Base-by-base conservation (phyloP, 2,113 vertebrate species). In the Copsychus sechellarum region DNA sequence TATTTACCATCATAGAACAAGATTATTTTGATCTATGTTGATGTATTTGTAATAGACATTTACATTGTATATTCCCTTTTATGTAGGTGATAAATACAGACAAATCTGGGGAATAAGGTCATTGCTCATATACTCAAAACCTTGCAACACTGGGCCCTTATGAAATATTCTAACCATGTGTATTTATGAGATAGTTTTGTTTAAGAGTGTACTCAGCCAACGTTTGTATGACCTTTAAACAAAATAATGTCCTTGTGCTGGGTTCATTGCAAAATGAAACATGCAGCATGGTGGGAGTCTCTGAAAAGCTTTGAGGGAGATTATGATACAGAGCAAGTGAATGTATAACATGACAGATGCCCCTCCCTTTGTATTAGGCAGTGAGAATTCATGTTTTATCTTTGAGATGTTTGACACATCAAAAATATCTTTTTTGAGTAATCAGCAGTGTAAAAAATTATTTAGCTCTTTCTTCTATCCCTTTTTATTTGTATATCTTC, bases 341-440 rank as follows among this genome's bases (percentile, higher is more conserved):
- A 54, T 86, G 11, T 77, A 33, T 81, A 76, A 57, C 54, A 61
- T 80, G 74, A 86, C 47, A 90, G 88, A 70, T 92, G 64, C 36
- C 56, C 51, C 61, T 90, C 92, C 64, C 70, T 83, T 86, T 88
- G 23, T 51, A 66, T 73, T 86, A 82, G 34, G 71, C 64, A 78
- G 80, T 86, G 88, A 90, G 88, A 96, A 88, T 83, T 94, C 29
- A 9, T 86, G 47, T 73, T 92, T 92, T 90, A 86, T 90, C 86
- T 92, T 81, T 92, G 67, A 82, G 22, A 69, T 80, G 25, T 69
- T 93, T 82, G 85, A 77, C 34, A 42, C 6, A 4, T 74, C 54
- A 93, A 77, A 87, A 92, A 73, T 33, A 14, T 73, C 25, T 86
- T 50, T 86, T 66, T 62, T 83, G 45, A 26, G 56, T 83, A 90